phyloP scores from a whole-genome alignment of 2,797 vertebrate genomes.

The Peromyscus aztecus region DNA sequence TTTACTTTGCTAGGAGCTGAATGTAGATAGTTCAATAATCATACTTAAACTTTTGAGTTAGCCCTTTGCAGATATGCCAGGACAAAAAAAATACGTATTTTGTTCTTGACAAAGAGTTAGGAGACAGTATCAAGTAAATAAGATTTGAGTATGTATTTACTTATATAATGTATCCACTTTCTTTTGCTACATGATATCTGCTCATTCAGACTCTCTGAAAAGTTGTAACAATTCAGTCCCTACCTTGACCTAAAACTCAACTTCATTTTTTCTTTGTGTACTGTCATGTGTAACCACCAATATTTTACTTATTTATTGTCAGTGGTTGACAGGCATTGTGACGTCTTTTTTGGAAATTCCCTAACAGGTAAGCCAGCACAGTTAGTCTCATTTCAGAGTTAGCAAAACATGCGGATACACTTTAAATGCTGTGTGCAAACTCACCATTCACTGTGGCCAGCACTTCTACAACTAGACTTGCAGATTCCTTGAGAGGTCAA shows the following conservation, averaged over 20 bases:
- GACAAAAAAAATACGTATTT: slow-evolving; percentile 63
- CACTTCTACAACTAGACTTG: background rate
- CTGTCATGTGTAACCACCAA: background rate
- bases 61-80: slow-evolving; percentile 44
- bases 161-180: slow-evolving; percentile 40
- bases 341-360: slow-evolving; percentile 7
- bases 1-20: slow-evolving; percentile 47
- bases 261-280: slow-evolving; percentile 54
- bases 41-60: slow-evolving; percentile 12
- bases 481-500: background rate
- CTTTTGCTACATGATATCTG: slow-evolving; percentile 25
- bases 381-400: slow-evolving; percentile 31
- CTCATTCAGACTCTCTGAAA: background rate
- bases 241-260: slow-evolving; percentile 33
- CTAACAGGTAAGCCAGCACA: slow-evolving; percentile 28
- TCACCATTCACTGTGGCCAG: background rate
- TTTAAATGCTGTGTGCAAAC: slow-evolving; percentile 19
- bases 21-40: slow-evolving; percentile 14
- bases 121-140: slow-evolving; percentile 61
- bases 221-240: slow-evolving; percentile 18
- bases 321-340: background rate
- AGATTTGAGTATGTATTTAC: slow-evolving; percentile 58
- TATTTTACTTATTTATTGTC: background rate
- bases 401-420: slow-evolving; percentile 24
- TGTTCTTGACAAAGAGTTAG: slow-evolving; percentile 42